A percentile compares a stretch with the other conserved stretches of the same genome.
phyloP scores from a whole-genome alignment of 2,888 invertebrate species.

The Callyntrura guangdongensis region DNA sequence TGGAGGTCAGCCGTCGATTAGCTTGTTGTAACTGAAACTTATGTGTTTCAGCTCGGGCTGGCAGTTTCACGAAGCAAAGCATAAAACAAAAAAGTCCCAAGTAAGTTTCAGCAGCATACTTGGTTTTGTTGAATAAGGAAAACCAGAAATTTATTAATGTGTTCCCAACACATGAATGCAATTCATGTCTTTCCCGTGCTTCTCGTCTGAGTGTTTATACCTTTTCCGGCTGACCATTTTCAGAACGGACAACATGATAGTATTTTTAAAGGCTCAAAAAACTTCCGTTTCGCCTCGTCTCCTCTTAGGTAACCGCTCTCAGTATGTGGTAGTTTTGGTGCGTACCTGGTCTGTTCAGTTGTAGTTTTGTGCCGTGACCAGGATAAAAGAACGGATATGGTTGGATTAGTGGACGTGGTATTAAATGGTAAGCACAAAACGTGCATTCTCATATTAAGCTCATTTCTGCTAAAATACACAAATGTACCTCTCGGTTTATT shows the following conservation, averaged over 20 bases:
- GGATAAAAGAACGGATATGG: constrained; percentile 58
- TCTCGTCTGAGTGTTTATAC: constrained; percentile 7
- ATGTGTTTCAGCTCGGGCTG: constrained; percentile 10
- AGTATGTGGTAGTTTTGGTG: constrained; percentile 3
- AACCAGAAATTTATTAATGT: constrained; percentile 63
- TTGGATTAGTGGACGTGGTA: constrained; percentile 49
- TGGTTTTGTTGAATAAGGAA: too few species aligned
- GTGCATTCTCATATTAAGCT: constrained; percentile 48
- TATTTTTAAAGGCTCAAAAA: constrained; percentile 49
- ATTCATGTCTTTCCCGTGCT: constrained; percentile 32
- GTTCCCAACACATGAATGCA: constrained; percentile 60
- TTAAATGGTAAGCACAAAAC: constrained; percentile 24
- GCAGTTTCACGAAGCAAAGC: too few species aligned
- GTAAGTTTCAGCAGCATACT: neutral
- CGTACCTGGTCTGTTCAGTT: constrained; percentile 22
- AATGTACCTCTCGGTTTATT: neutral
- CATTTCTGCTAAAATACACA: constrained; percentile 11
- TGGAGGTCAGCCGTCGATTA: constrained; percentile 61
- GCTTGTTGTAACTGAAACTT: constrained; percentile 55
- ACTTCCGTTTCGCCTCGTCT: constrained; percentile 57
- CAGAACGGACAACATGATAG: constrained; percentile 36
- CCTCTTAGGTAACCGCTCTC: neutral
- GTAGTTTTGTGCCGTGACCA: constrained; percentile 70
- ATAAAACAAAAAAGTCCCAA: too few species aligned
- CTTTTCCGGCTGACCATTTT: constrained; percentile 65